Conservation (phyloP, 2,113 vertebrate genomes). For the Falco punctatus region DNA sequence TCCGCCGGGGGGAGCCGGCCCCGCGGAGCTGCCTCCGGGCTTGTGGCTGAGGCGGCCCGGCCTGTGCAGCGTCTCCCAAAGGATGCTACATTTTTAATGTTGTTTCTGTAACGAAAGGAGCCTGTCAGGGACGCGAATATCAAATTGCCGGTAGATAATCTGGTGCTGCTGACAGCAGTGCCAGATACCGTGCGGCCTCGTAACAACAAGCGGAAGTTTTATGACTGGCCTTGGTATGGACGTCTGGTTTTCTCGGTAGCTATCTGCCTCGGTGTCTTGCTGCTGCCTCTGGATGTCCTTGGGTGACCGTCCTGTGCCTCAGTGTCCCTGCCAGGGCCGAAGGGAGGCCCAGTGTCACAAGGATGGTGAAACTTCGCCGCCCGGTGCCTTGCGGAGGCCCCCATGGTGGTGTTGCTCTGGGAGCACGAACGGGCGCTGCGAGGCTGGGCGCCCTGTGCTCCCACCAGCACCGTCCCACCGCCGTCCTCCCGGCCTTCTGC, state of each 20-base stretch:
- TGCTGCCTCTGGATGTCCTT: constrained; percentile 43
- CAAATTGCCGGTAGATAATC: not conserved
- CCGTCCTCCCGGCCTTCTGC: rapidly evolving
- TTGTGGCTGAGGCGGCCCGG: not conserved
- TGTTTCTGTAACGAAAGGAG: constrained; percentile 35
- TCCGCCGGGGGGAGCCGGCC: not conserved
- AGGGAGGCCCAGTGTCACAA: not conserved
- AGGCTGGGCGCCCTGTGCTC: not conserved
- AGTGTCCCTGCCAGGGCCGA: constrained; percentile 18
- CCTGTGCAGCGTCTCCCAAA: not conserved
- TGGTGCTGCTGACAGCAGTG: constrained; percentile 22
- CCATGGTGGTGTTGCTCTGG: not conserved
- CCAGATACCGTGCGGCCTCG: not conserved
- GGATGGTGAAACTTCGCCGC: not conserved
- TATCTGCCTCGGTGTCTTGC: not conserved
- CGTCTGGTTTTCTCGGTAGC: not conserved
- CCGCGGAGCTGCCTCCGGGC: not conserved
- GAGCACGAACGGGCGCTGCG: not conserved
- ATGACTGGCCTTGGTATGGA: not conserved
- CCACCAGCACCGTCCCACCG: rapidly evolving
- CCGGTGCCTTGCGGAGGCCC: not conserved
- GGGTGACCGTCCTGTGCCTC: constrained; percentile 26
- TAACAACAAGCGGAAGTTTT: not conserved
- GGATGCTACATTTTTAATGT: constrained; percentile 35
- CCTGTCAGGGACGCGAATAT: not conserved